phyloP scores from a whole-genome alignment of 2,797 vertebrate species.

The Morus bassanus region DNA sequence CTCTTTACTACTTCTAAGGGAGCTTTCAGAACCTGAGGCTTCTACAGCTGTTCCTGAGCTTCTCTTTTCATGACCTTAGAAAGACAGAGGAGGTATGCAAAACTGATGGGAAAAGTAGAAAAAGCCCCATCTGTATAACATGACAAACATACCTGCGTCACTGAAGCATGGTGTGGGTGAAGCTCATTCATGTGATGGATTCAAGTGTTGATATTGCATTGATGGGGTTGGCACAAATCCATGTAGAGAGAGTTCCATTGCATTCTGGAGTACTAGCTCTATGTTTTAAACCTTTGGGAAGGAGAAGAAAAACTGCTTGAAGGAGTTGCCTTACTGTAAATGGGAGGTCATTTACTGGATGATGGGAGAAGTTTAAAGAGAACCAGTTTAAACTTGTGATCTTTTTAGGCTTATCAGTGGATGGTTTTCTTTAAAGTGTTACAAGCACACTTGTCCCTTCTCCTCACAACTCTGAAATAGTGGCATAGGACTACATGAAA shows the following conservation, averaged over 20 bases:
- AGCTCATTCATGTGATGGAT: neutral
- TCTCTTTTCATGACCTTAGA: neutral
- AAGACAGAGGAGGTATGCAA: neutral
- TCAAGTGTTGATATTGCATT: neutral
- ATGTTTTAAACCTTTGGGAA: neutral
- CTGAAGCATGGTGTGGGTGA: neutral
- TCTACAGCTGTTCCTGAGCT: neutral
- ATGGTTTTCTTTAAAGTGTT: neutral
- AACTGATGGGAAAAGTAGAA: neutral
- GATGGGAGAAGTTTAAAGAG: neutral
- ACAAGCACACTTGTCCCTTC: neutral
- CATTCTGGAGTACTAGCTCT: neutral
- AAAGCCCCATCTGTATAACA: neutral
- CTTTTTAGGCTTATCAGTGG: neutral
- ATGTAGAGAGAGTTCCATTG: neutral
- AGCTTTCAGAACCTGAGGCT: neutral
- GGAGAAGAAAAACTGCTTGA: neutral
- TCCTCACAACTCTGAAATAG: neutral
- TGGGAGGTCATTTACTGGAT: neutral
- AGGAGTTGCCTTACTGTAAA: neutral
- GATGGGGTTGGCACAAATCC: neutral
- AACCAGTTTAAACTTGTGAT: neutral
- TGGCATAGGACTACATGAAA: neutral
- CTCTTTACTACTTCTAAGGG: neutral
- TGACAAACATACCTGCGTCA: neutral